These are phyloP conservation scores for Periophthalmodon schlosseri DNA, from an alignment of 2,113 vertebrate genomes.

Conservation along the genomic window DNA sequence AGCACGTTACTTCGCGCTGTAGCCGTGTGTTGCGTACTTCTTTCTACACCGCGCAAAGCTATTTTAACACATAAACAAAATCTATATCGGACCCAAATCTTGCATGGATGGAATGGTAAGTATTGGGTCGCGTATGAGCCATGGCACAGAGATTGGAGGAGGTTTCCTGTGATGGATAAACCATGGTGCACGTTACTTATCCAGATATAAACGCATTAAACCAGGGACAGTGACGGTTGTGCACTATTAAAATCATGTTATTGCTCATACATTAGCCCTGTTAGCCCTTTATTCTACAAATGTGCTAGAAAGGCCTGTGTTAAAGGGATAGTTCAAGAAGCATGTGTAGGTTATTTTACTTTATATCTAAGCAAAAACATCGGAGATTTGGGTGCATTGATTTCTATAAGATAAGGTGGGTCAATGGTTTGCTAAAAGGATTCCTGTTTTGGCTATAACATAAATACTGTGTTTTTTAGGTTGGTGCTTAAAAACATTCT, in stretches of 20 bases:
- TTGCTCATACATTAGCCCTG: not conserved
- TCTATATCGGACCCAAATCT: not conserved
- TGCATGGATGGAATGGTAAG: slow-evolving; percentile 14
- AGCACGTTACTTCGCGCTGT: not conserved
- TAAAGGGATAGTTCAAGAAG: not conserved
- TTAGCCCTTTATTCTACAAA: slow-evolving; percentile 5
- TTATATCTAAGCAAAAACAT: no score
- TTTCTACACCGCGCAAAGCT: not conserved
- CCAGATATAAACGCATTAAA: slow-evolving; percentile 6
- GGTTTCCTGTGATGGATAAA: not conserved
- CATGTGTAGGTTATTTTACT: not conserved
- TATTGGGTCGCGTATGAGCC: slow-evolving; percentile 7
- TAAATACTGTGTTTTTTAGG: no score
- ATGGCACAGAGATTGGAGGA: not conserved
- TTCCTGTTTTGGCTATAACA: no score
- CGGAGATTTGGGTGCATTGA: no score
- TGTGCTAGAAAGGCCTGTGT: slow-evolving; percentile 13
- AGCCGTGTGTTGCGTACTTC: not conserved
- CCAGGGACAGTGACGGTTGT: not conserved
- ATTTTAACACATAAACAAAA: not conserved
- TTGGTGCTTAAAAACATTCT: not conserved
- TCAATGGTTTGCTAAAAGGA: not conserved
- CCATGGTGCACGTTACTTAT: not conserved
- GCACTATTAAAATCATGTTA: not conserved
- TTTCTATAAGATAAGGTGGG: no score